Percentiles rank a stretch among this genome's conserved stretches.
Conservation (phyloP, 2,888 invertebrate genomes). For the Esperia sulphurella region DNA sequence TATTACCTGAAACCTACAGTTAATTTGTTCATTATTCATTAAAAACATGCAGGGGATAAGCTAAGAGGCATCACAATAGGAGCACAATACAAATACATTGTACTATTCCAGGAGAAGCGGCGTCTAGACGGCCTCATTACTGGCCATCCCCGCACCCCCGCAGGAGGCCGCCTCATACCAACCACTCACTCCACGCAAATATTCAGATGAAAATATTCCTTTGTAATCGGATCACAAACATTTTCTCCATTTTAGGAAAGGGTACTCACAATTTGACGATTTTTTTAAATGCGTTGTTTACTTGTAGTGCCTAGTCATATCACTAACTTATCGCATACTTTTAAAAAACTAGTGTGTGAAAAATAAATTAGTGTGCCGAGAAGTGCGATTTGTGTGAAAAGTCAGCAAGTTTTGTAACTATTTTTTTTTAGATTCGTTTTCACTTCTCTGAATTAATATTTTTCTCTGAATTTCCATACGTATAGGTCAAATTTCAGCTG, state of each 20-base stretch:
- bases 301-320: too few relatives aligned
- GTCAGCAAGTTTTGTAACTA: too few relatives aligned
- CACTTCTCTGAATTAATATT: too few relatives aligned
- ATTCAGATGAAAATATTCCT: slow-evolving; percentile 58
- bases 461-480: too few relatives aligned
- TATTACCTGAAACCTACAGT: not conserved
- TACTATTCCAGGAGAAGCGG: slow-evolving; percentile 49
- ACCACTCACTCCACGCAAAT: slow-evolving; percentile 30
- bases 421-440: too few relatives aligned
- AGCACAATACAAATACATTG: slow-evolving; percentile 41
- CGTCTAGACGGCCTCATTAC: slow-evolving; percentile 71
- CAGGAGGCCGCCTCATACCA: slow-evolving; percentile 21
- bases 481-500: too few relatives aligned
- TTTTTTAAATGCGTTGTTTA: too few relatives aligned
- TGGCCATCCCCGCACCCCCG: slow-evolving; percentile 25
- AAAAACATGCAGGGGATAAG: slow-evolving; percentile 41
- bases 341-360: too few relatives aligned
- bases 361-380: too few relatives aligned
- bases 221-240: slow-evolving; percentile 39
- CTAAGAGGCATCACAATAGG: slow-evolving; percentile 39
- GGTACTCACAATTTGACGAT: not conserved
- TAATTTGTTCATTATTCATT: slow-evolving; percentile 35
- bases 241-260: not conserved
- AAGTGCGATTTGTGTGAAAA: too few relatives aligned
- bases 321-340: too few relatives aligned